phyloP scores from a whole-genome alignment of 2,797 vertebrate genomes.

The Eulemur mongoz region DNA sequence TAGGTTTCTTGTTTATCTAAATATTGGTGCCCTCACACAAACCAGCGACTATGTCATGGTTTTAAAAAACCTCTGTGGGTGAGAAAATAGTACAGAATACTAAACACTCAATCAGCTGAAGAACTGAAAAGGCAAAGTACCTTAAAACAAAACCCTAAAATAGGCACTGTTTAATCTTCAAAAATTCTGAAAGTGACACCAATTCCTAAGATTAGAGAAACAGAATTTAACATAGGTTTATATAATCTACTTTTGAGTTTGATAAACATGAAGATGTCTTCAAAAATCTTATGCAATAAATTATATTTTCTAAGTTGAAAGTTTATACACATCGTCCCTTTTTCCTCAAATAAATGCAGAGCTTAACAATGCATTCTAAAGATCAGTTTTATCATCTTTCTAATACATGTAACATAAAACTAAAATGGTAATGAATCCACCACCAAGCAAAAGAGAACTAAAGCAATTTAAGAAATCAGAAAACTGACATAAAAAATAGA shows the following conservation, averaged over 20 bases:
- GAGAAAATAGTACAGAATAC: slow-evolving; percentile 29
- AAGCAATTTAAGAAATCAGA: background rate
- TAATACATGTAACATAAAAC: background rate
- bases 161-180: background rate
- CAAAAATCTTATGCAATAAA: background rate
- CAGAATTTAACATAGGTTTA: background rate
- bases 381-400: background rate
- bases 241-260: background rate
- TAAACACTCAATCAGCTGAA: background rate
- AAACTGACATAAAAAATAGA: background rate
- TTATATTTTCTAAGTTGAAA: background rate
- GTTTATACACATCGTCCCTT: background rate
- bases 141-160: background rate
- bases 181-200: background rate
- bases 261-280: background rate
- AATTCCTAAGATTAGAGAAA: background rate
- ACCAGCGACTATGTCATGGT: background rate
- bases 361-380: background rate
- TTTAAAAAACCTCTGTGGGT: background rate
- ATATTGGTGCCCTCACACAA: slow-evolving; percentile 52
- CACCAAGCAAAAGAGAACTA: background rate
- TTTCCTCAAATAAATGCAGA: background rate
- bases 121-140: background rate
- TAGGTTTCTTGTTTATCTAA: slow-evolving; percentile 28
- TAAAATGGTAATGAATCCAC: background rate